Percentiles rank a stretch among this genome's conserved stretches.
These are phyloP conservation scores for Torymus auratus DNA, from an alignment of 2,888 invertebrate species.

Conservation along the genomic window DNA sequence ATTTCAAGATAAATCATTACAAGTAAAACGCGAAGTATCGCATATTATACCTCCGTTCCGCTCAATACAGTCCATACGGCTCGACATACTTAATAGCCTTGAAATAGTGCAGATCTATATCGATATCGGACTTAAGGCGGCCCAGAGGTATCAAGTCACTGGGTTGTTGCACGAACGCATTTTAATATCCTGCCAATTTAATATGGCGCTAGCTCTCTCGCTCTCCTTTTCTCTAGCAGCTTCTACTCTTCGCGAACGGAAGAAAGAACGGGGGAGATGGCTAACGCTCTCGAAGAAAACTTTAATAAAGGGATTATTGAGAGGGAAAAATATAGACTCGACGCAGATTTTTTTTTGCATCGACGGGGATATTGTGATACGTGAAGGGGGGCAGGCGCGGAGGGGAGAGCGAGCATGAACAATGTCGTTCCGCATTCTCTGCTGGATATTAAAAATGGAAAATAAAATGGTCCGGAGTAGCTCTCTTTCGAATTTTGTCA, in stretches of 20 bases:
- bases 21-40: not conserved
- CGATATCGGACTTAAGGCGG: not conserved
- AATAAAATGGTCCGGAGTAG: not conserved
- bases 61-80: not conserved
- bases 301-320: conserved; percentile 58
- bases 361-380: conserved; percentile 46
- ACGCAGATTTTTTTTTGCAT: conserved; percentile 33
- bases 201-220: conserved; percentile 3
- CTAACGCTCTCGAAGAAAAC: conserved; percentile 28
- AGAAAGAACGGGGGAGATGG: not conserved
- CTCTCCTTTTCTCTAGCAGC: not conserved
- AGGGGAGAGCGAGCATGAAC: not conserved
- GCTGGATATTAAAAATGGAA: conserved; percentile 45
- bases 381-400: conserved; percentile 3
- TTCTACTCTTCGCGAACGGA: not conserved
- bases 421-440: conserved; percentile 28
- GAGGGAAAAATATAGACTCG: conserved; percentile 50
- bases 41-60: not conserved
- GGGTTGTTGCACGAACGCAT: conserved; percentile 40
- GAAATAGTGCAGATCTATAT: conserved; percentile 1
- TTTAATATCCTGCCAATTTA: conserved; percentile 58
- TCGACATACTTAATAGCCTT: conserved; percentile 15
- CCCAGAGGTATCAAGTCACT: conserved; percentile 27
- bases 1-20: too few relatives aligned
- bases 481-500: conserved; percentile 4